Base-by-base conservation (phyloP, 1,140 invertebrate species). In the Cyclargus thomasi region DNA sequence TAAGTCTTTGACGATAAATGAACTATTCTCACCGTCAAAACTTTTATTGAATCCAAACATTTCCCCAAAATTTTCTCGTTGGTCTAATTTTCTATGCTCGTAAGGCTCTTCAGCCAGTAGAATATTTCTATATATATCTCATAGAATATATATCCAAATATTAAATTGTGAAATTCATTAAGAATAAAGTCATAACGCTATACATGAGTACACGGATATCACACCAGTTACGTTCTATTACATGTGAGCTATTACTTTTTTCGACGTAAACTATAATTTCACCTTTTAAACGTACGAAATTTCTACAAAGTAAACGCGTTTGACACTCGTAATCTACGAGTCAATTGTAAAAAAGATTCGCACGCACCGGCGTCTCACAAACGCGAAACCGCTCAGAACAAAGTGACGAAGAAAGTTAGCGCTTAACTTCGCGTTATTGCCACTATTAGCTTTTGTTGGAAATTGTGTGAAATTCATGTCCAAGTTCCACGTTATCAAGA, bases 401-500 rank as follows among this genome's bases (percentile, higher is more conserved):
- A 59, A 59, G 55, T 59, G 55, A 59, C 55, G 21, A 59, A 59
- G 55, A 59, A 59, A 59, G 55, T 59, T 47, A 47, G 14, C 39
- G 39, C 39, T 59, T 59, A 59, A 7, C 55, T 57, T 11, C 5
- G 21, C 11, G 11, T 59, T 59, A 59, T 20, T 59, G 17, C 18
- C 55, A 59, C n/a, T 55, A 55, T 20, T 59, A 59, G 55, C 55
- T 59, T 59, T 59, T 59, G 55, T 59, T 59, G 17, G 55, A 59
- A 59, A 18, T 11, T 59, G 55, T 59, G 55, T 59, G 55, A 59
- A 59, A 5, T 20, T 59, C 16, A 20, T 7, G 17, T n/a, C 53
- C n/a, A 20, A 29, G 0, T 29, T 29, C 29, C 4, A 29, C 4
- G 0, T 29, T 29, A 29, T 29, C 1, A 29, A 29, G 29, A 29